These are phyloP conservation scores for Phymorhynchus buccinoides DNA, from an alignment of 1,140 invertebrate species.

Conservation along the genomic window DNA sequence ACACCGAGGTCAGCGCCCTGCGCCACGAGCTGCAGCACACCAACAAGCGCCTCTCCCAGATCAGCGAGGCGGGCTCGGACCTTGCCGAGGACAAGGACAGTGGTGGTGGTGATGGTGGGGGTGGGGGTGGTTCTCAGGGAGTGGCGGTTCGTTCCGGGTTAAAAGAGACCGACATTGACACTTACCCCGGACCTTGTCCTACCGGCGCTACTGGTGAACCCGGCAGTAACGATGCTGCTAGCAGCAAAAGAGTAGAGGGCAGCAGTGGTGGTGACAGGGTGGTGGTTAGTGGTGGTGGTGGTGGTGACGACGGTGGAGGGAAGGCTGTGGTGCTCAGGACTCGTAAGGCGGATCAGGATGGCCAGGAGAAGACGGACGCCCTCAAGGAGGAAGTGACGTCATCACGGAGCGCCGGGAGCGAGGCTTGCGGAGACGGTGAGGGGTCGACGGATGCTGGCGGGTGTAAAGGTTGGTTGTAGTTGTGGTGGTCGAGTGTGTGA, in stretches of 20 bases:
- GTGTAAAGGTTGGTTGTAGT: slow-evolving; percentile 1
- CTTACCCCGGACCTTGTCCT: too few relatives aligned
- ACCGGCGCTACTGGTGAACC: too few relatives aligned
- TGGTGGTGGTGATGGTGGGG: neutral
- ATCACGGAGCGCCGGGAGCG: neutral
- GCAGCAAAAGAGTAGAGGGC: neutral
- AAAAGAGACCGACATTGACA: neutral
- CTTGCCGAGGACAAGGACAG: neutral
- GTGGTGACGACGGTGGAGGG: neutral
- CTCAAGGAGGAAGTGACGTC: slow-evolving; percentile 1
- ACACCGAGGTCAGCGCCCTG: slow-evolving; percentile 77
- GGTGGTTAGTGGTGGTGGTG: neutral
- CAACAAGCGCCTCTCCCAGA: slow-evolving; percentile 72
- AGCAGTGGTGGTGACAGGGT: neutral
- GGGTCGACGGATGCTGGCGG: neutral
- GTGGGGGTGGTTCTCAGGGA: neutral
- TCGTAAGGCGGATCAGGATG: neutral
- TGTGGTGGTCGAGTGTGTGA: neutral
- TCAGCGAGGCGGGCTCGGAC: slow-evolving; percentile 44
- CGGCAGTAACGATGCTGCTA: too few relatives aligned
- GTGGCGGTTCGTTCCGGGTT: neutral
- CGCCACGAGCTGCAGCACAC: slow-evolving; percentile 77
- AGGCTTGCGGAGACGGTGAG: neutral
- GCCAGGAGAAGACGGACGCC: slow-evolving; percentile 31
- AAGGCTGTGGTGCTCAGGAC: neutral